phyloP scores from a whole-genome alignment of 1,140 invertebrate species.

The Teleopsis dalmanni region DNA sequence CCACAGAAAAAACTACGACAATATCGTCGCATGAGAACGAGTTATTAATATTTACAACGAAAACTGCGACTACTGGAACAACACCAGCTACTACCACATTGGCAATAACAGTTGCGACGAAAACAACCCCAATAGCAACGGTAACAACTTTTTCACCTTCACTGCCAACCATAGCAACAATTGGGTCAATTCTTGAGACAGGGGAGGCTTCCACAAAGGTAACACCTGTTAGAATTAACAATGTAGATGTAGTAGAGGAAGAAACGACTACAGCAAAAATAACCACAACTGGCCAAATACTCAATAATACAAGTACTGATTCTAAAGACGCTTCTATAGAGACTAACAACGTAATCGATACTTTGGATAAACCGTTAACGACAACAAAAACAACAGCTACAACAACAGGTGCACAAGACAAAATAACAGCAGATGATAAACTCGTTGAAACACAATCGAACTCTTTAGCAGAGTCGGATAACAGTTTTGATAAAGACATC shows the following conservation, averaged over 20 bases:
- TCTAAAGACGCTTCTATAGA: too few species aligned
- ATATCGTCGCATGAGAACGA: conserved; percentile 10
- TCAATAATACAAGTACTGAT: too few species aligned
- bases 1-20: conserved; percentile 10
- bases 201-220: conserved; percentile 10
- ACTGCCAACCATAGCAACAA: conserved; percentile 16
- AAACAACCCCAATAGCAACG: conserved; percentile 2
- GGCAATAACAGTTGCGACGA: not conserved
- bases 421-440: not conserved
- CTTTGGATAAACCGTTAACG: too few species aligned
- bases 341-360: too few species aligned
- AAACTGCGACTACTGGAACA: conserved; percentile 11
- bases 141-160: conserved; percentile 9
- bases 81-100: not conserved
- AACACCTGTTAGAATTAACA: conserved; percentile 9
- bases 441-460: not conserved
- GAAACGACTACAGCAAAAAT: conserved; percentile 13
- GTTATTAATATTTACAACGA: not conserved
- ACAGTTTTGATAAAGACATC: too few species aligned
- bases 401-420: not conserved
- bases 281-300: too few species aligned
- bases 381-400: conserved; percentile 10
- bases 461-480: not conserved
- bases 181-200: conserved; percentile 15
- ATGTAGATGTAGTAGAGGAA: conserved; percentile 8